Evolutionary conservation across 1,140 invertebrate genomes (phyloP).

Genomic region (Caenorhabditis tropicalis): DNA sequence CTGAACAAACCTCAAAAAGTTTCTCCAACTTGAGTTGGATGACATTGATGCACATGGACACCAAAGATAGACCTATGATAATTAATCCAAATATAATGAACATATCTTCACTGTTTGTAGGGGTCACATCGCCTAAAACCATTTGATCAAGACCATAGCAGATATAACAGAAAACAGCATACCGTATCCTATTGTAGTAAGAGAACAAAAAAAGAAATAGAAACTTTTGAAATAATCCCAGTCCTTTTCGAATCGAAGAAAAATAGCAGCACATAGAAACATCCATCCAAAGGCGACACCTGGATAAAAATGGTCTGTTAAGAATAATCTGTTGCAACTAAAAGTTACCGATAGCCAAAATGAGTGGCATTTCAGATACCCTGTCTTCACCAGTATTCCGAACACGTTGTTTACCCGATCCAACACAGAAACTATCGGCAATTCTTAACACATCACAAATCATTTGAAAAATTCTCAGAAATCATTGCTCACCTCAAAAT

Average conservation of each 20-base stretch:
- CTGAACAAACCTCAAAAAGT: slow-evolving; percentile 59
- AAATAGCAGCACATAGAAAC: slow-evolving; percentile 72
- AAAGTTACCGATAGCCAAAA: slow-evolving; percentile 67
- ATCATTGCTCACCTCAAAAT: slow-evolving; percentile 58
- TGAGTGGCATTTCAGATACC: slow-evolving; percentile 67
- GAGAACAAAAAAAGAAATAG: slow-evolving; percentile 71
- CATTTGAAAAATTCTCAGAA: neutral
- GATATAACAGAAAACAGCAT: neutral
- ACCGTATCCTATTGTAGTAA: slow-evolving; percentile 72
- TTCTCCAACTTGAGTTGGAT: slow-evolving; percentile 70
- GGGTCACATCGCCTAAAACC: slow-evolving; percentile 68
- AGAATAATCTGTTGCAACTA: neutral
- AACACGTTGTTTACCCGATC: slow-evolving; percentile 65
- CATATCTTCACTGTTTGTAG: slow-evolving; percentile 71
- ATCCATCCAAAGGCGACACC: slow-evolving; percentile 64
- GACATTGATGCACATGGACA: slow-evolving; percentile 71
- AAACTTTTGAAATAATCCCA: slow-evolving; percentile 72
- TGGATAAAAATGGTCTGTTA: neutral
- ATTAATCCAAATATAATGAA: slow-evolving; percentile 66
- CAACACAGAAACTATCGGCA: slow-evolving; percentile 68
- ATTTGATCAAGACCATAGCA: too few species aligned
- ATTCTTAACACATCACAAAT: slow-evolving; percentile 48
- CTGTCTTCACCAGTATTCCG: slow-evolving; percentile 55
- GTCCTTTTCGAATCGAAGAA: slow-evolving; percentile 70
- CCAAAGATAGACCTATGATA: slow-evolving; percentile 69